phyloP scores from a whole-genome alignment of 2,797 vertebrate genomes.

The Graptemys geographica region DNA sequence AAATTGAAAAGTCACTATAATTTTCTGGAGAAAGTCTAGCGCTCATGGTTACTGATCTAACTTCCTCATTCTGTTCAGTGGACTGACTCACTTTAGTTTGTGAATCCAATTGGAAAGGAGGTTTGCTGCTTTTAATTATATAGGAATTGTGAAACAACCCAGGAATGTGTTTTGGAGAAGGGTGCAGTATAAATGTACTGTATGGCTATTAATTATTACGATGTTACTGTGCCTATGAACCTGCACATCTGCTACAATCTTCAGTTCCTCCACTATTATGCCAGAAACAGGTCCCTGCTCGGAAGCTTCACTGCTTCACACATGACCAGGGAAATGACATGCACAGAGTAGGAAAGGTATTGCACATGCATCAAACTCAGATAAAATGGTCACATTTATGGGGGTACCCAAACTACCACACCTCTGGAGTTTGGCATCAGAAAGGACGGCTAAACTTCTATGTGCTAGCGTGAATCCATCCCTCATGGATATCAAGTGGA shows the following conservation, averaged over 20 bases:
- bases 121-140: not conserved
- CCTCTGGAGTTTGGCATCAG: not conserved
- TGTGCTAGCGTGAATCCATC: no score
- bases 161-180: no score
- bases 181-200: not conserved
- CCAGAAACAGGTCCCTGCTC: not conserved
- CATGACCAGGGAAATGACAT: no score
- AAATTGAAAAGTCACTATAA: not conserved
- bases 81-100: not conserved
- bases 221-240: not conserved
- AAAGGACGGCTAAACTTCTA: no score
- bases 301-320: no score
- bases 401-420: rapidly evolving
- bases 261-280: not conserved
- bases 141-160: not conserved
- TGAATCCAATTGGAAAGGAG: not conserved
- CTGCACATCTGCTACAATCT: not conserved
- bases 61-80: not conserved
- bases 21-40: not conserved
- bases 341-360: no score
- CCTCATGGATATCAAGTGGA: no score
- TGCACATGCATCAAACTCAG: rapidly evolving
- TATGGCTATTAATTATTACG: not conserved
- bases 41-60: not conserved
- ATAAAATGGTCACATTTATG: not conserved